These are phyloP conservation scores for Carcina quercana DNA, from an alignment of 2,888 invertebrate species.

Conservation along the genomic window DNA sequence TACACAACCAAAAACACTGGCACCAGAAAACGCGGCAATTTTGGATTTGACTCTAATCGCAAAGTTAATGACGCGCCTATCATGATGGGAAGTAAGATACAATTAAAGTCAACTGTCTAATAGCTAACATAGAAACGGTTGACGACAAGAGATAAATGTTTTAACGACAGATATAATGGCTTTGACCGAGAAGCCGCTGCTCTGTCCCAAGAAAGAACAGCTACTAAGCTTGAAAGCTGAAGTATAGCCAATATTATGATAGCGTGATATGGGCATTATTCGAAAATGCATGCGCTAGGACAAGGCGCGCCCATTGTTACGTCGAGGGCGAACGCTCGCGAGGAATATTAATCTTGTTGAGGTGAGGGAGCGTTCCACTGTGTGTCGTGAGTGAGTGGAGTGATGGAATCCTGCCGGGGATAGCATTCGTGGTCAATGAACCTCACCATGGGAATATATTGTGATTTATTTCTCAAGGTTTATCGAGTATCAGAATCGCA, in stretches of 20 bases:
- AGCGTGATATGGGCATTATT: slow-evolving; percentile 71
- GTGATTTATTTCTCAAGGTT: too few relatives aligned
- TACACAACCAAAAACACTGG: too few relatives aligned
- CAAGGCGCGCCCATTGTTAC: slow-evolving; percentile 55
- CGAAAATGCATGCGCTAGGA: slow-evolving; percentile 66
- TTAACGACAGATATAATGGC: slow-evolving; percentile 11
- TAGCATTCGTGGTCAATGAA: too few relatives aligned
- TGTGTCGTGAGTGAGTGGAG: too few relatives aligned
- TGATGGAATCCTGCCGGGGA: too few relatives aligned
- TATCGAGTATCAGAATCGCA: too few relatives aligned
- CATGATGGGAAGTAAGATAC: too few relatives aligned
- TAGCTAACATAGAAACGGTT: background rate
- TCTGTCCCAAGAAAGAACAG: slow-evolving; percentile 47
- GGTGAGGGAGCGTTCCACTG: slow-evolving; percentile 28
- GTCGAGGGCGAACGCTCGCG: slow-evolving; percentile 51
- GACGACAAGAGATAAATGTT: background rate
- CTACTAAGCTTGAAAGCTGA: slow-evolving; percentile 48
- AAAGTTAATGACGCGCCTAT: too few relatives aligned
- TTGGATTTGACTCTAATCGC: too few relatives aligned
- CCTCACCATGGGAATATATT: too few relatives aligned
- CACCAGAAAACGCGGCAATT: too few relatives aligned
- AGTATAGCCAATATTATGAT: slow-evolving; percentile 60
- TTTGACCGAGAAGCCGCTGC: slow-evolving; percentile 12
- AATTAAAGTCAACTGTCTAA: too few relatives aligned
- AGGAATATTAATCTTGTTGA: slow-evolving; percentile 68